Conservation (phyloP, 2,888 invertebrate species). For the Gryllus longicercus region DNA sequence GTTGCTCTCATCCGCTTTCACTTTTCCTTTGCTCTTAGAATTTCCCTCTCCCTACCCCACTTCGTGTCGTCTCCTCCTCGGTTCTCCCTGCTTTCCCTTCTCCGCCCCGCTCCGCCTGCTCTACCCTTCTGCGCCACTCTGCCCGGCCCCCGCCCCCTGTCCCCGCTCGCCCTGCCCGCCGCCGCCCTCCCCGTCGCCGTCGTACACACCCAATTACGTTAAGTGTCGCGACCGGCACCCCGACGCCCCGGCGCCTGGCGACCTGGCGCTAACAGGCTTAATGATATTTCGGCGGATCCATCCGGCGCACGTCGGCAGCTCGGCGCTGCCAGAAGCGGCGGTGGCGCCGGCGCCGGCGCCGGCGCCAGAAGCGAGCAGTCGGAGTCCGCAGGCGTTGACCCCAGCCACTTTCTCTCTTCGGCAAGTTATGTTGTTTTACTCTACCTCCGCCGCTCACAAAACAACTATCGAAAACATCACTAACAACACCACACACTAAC, state of each 20-base stretch:
- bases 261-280: neutral
- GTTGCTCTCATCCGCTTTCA: neutral
- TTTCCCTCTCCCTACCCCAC: neutral
- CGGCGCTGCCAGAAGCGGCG: too few relatives aligned
- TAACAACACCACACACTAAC: too few relatives aligned
- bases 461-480: too few relatives aligned
- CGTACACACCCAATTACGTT: neutral
- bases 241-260: too few relatives aligned
- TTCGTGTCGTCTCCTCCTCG: neutral
- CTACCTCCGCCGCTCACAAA: too few relatives aligned
- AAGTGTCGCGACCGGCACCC: slow-evolving; percentile 11
- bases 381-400: too few relatives aligned
- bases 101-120: neutral
- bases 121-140: neutral
- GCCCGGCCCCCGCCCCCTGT: neutral
- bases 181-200: too few relatives aligned
- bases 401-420: too few relatives aligned
- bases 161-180: neutral
- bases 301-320: neutral
- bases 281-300: neutral
- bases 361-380: too few relatives aligned
- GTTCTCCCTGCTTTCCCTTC: neutral
- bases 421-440: too few relatives aligned
- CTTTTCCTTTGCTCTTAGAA: neutral
- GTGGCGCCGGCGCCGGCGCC: too few relatives aligned